Conservation (phyloP, 1,140 invertebrate species). For the Megathymus violae region DNA sequence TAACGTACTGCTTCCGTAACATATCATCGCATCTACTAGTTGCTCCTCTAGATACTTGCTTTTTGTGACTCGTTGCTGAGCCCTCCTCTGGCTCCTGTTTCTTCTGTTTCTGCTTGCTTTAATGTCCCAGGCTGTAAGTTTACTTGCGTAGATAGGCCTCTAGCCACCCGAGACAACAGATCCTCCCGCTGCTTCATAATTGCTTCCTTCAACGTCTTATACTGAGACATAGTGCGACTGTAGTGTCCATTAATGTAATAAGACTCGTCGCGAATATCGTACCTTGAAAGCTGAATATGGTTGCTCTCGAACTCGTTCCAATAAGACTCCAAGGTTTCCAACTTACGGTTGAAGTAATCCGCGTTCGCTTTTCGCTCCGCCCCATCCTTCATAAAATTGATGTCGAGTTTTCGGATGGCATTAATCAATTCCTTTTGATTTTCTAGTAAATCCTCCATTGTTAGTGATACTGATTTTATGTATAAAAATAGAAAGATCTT, state of each 20-base stretch:
- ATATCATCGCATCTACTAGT: slow-evolving; percentile 3
- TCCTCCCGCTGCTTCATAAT: slow-evolving; percentile 3
- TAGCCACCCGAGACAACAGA: background rate
- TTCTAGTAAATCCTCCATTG: slow-evolving; percentile 1
- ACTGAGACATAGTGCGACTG: background rate
- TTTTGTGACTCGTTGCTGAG: background rate
- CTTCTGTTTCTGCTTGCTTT: background rate
- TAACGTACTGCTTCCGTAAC: slow-evolving; percentile 5
- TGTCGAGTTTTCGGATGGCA: background rate
- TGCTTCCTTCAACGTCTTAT: background rate
- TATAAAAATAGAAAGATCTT: slow-evolving; percentile 11
- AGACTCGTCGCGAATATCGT: slow-evolving; percentile 10
- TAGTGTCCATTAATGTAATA: slow-evolving; percentile 4
- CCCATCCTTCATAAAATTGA: slow-evolving; percentile 6
- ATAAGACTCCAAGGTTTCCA: slow-evolving; percentile 9
- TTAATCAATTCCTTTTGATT: background rate
- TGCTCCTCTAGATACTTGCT: slow-evolving; percentile 1
- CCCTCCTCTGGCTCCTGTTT: background rate
- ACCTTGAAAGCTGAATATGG: slow-evolving; percentile 7
- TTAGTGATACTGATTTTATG: background rate
- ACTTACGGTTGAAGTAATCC: slow-evolving; percentile 4
- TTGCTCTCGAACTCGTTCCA: background rate
- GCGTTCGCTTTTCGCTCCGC: background rate
- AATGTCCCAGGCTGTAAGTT: background rate
- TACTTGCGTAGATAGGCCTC: background rate